Conservation (phyloP, 2,888 invertebrate genomes). For the Rotaria sp. region DNA sequence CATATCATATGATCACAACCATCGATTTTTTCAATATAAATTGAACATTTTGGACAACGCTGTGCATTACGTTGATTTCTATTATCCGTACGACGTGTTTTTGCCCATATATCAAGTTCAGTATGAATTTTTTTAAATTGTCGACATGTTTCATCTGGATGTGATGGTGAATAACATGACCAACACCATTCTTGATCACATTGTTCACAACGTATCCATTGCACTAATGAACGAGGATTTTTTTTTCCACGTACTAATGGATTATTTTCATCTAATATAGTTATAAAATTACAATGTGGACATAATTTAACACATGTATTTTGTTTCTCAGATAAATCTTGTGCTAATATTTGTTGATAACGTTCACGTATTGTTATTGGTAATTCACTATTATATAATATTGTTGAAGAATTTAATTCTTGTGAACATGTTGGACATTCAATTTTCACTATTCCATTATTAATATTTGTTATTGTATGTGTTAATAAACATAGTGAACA, state of each 20-base stretch:
- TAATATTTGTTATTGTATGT: neutral
- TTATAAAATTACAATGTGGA: conserved; percentile 17
- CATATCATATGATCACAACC: conserved; percentile 19
- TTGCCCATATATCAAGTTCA: neutral
- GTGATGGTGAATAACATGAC: neutral
- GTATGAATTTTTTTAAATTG: neutral
- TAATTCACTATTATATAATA: conserved; percentile 16
- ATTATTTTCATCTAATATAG: neutral
- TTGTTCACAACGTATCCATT: neutral
- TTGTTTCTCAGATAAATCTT: neutral
- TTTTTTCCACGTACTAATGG: neutral
- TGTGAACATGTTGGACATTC: conserved; percentile 17
- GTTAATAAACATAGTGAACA: neutral
- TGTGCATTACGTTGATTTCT: conserved; percentile 25
- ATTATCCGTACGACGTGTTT: neutral
- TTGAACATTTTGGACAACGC: conserved; percentile 15
- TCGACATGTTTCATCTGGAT: neutral
- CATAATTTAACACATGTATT: neutral
- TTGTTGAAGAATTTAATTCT: neutral
- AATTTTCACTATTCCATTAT: neutral
- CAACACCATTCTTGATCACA: neutral
- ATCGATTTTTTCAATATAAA: conserved; percentile 27
- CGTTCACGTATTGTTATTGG: neutral
- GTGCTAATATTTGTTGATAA: conserved; percentile 14
- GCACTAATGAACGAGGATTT: neutral